phyloP scores from a whole-genome alignment of 2,888 invertebrate genomes.

The Prosapia bicincta region DNA sequence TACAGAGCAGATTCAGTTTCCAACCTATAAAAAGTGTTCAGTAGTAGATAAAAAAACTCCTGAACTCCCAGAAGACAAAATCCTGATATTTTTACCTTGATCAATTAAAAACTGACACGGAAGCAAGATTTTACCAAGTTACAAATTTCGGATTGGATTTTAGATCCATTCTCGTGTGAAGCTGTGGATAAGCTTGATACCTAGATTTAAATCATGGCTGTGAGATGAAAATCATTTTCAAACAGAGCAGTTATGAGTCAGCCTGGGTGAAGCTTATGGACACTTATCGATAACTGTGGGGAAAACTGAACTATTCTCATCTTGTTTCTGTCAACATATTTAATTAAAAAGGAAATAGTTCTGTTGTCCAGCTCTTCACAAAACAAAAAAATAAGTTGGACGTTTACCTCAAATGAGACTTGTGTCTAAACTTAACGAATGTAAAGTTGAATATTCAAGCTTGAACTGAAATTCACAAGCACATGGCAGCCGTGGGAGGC shows the following conservation, averaged over 20 bases:
- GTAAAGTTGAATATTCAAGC: background rate
- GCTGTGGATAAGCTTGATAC: too few relatives aligned
- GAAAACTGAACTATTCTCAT: background rate
- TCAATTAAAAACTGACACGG: background rate
- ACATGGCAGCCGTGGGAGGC: background rate
- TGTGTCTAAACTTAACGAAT: background rate
- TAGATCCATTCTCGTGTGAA: background rate
- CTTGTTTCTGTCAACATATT: background rate
- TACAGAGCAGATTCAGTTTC: too few relatives aligned
- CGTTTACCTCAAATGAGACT: background rate
- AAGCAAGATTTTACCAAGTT: background rate
- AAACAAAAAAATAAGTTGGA: too few relatives aligned
- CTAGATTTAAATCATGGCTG: background rate
- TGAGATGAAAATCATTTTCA: background rate
- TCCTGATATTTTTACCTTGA: too few relatives aligned
- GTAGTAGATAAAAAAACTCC: too few relatives aligned
- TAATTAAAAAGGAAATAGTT: too few relatives aligned
- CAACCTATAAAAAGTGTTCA: too few relatives aligned
- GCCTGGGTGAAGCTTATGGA: background rate
- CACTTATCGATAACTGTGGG: background rate
- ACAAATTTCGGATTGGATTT: background rate
- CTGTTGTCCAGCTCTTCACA: too few relatives aligned
- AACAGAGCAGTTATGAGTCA: too few relatives aligned
- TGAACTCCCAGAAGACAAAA: too few relatives aligned
- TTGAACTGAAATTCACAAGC: background rate